Evolutionary conservation across 1,140 invertebrate species (phyloP).

Genomic region (Sarcophaga peregrina): DNA sequence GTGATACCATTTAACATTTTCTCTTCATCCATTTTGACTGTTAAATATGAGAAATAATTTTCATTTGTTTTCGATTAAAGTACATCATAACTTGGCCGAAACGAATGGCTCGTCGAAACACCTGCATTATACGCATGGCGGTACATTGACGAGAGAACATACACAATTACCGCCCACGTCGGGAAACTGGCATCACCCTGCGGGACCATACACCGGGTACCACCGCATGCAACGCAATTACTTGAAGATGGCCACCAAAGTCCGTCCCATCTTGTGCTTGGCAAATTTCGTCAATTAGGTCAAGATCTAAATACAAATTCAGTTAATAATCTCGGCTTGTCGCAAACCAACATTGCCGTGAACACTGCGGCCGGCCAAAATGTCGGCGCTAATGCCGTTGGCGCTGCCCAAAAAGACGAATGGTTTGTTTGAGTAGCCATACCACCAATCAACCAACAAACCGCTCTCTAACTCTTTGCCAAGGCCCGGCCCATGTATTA

Average conservation of each 20-base stretch:
- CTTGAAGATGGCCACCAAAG: constrained; percentile 67
- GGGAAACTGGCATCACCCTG: constrained; percentile 95
- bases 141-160: constrained; percentile 65
- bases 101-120: constrained; percentile 80
- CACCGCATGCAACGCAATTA: constrained; percentile 68
- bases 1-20: background rate
- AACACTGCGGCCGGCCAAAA: constrained; percentile 57
- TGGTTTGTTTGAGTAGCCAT: constrained; percentile 72
- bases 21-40: background rate
- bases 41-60: background rate
- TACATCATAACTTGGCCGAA: constrained; percentile 81
- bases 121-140: constrained; percentile 68
- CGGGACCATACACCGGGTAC: constrained; percentile 80
- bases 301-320: constrained; percentile 64
- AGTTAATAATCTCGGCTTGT: constrained; percentile 40
- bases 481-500: background rate
- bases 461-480: no score
- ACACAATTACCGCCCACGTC: constrained; percentile 69
- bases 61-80: constrained; percentile 66
- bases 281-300: constrained; percentile 67
- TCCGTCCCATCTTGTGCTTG: constrained; percentile 68
- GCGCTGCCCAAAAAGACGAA: constrained; percentile 75
- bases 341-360: constrained; percentile 54
- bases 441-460: background rate
- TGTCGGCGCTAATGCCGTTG: constrained; percentile 61